Base-by-base conservation (phyloP, 2,113 vertebrate genomes). In the Aegithalos caudatus region DNA sequence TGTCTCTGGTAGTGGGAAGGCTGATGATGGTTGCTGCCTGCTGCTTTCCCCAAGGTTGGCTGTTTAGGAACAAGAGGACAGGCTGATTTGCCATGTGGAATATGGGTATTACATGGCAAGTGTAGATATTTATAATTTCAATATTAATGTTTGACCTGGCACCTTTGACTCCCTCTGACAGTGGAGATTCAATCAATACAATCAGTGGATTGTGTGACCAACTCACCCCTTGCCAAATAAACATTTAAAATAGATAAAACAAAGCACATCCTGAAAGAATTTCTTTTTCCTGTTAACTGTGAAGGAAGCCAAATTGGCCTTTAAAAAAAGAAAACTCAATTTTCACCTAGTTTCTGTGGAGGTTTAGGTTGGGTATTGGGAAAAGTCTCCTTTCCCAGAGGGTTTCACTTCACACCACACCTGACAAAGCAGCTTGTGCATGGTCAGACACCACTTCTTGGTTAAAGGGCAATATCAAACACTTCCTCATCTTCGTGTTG, bases 401-500 rank as follows among this genome's bases (percentile, higher is more conserved):
- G 21, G 10, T 74, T 79, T 50, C 53, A 47, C 29, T 40, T 66
- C 33, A 21, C 27, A n/a, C 13, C 27, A 20, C 21, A 42, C 35
- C 27, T 71, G 47, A 24, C 40, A 54, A 57, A 66, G 42, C 16
- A 88, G 12, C 31, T 51, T 42, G 19, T 13, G 7, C 21, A 10
- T 7, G 33, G 21, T 18, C 73, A 71, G 2, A 6, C 13, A 53
- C 7, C 37, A 37, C 22, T 61, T 56, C 70, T 61, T 82, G 27
- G 9, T 22, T 82, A 14, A 74, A 71, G 16, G 21, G 5, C 4
- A 31, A 1, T 7, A 21, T 20, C 0, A 0, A 64, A 17, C 1
- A 0, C 20, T 76, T 60, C 40, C 28, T 67, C 31, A 53, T 44
- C 57, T n/a, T 78, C 28, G 11, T 12, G 33, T 10, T 65, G 11